Evolutionary conservation across 2,888 invertebrate species (phyloP), one percentile per base, ranked within the genome.

Genomic region (Saturnia japonica): DNA sequence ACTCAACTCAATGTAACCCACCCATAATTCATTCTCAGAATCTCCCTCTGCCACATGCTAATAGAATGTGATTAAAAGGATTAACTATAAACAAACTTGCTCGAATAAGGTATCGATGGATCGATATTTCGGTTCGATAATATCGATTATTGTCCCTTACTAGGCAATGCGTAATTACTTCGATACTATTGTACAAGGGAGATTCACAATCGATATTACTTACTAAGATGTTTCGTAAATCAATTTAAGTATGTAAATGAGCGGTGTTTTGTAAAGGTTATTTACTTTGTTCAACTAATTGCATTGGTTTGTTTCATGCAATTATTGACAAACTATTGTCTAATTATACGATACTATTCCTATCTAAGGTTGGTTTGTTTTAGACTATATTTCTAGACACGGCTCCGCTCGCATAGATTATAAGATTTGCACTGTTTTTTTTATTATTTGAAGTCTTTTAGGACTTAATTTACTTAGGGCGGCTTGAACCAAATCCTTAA

Each of bases 81-180:
- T 90, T 89, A 89, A 25, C 25, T 7, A 84, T 82, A 91, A 91
- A 85, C 83, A 85, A 85, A 78, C 72, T 77, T 77, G 81, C 85
- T 87, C 90, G 89, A 88, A 91, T 89, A 91, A 91, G 90, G 91
- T 78, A 89, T 90, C 90, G 88, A 87, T 86, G 80, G 84, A 82
- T 83, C 85, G 85, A 83, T 85, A 81, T 83, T 84, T 86, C 86
- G 88, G 88, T 87, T 82, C 83, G 85, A 91, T 78, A 78, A 79
- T 79, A 77, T 81, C 87, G 90, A 91, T 91, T 90, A 87, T 89
- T 91, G 88, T 90, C 85, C 92, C 91, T 84, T 91, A 91, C 85
- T 90, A 88, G 91, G 91, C 82, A 85, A 78, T 80, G 81, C 69
- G 67, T 69, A 71, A 69, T 71, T 71, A 69, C 71, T 34, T 66